Conservation (phyloP, 1,140 invertebrate species). For the Hycleus phaleratus region DNA sequence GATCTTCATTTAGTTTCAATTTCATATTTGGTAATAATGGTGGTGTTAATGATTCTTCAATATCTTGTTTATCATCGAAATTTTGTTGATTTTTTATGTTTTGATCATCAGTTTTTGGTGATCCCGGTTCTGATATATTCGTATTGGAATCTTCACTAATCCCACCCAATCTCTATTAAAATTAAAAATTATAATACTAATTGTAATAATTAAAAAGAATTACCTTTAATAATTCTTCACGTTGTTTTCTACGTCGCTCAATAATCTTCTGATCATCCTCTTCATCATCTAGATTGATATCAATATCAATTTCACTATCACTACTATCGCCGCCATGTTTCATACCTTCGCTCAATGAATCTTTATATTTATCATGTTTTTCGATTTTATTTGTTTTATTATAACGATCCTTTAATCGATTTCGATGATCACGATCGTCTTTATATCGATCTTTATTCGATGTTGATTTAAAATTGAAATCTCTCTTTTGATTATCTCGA, state of each 20-base stretch:
- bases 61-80: slow-evolving; percentile 33
- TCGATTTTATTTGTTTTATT: slow-evolving; percentile 35
- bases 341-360: slow-evolving; percentile 77
- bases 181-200: neutral
- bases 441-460: slow-evolving; percentile 26
- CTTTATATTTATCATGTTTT: slow-evolving; percentile 63
- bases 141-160: slow-evolving; percentile 53
- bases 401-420: slow-evolving; percentile 29
- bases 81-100: slow-evolving; percentile 25
- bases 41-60: slow-evolving; percentile 39
- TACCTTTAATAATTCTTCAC: slow-evolving; percentile 83
- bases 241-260: slow-evolving; percentile 77
- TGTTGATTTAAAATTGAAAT: neutral
- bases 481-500: neutral
- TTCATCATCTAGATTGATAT: slow-evolving; percentile 68
- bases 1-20: slow-evolving; percentile 23
- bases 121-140: slow-evolving; percentile 21
- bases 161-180: slow-evolving; percentile 48
- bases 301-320: slow-evolving; percentile 62
- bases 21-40: slow-evolving; percentile 40
- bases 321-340: slow-evolving; percentile 53
- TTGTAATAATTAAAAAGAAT: slow-evolving; percentile 2
- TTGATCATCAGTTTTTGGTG: slow-evolving; percentile 1
- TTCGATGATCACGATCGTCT: slow-evolving; percentile 22
- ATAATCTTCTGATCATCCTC: slow-evolving; percentile 94